phyloP scores from a whole-genome alignment of 35 echinoderm and acorn worm genomes.

The Anneissia japonica region DNA sequence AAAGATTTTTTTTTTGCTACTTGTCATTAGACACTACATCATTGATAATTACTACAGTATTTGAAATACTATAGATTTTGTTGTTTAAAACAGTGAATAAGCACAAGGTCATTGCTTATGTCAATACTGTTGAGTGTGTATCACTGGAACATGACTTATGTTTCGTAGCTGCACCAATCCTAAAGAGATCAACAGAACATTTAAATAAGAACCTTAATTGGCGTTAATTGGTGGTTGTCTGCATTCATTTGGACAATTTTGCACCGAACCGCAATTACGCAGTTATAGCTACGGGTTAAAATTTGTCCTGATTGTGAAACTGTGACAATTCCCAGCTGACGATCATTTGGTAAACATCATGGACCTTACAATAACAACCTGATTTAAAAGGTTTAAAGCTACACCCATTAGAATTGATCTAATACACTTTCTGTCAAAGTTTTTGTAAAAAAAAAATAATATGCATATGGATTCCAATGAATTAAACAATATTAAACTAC shows the following conservation, averaged over 20 bases:
- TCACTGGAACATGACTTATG: no score
- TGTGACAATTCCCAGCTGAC: neutral
- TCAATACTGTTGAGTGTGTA: no score
- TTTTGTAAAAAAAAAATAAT: no score
- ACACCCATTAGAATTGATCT: neutral
- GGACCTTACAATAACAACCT: neutral
- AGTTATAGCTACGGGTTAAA: neutral
- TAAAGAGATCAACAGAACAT: neutral
- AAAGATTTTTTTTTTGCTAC: no score
- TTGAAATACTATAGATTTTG: no score
- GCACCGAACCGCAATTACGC: neutral
- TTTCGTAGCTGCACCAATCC: neutral
- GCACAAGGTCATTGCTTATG: neutral
- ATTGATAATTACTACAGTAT: no score
- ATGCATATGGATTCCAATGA: no score
- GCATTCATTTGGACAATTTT: neutral
- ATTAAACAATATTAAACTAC: no score
- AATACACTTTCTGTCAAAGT: no score
- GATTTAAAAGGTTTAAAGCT: neutral
- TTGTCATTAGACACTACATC: no score
- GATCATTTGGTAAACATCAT: neutral
- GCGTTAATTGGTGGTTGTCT: neutral
- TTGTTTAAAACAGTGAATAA: no score
- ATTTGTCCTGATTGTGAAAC: neutral
- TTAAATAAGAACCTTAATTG: neutral